Conservation (phyloP, 2,888 invertebrate genomes). For the Stenolophus ochropezus region DNA sequence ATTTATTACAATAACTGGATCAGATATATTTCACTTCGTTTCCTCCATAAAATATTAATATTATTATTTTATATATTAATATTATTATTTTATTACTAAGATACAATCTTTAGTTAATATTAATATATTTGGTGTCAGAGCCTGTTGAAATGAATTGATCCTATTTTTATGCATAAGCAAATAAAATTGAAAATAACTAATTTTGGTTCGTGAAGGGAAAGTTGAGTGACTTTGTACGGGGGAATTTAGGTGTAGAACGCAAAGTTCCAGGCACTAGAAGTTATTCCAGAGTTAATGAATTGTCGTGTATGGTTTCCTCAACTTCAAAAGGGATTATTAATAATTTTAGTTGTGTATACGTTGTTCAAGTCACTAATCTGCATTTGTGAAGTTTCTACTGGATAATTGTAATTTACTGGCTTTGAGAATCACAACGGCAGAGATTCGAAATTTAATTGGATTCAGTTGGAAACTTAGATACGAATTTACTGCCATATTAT, state of each 20-base stretch:
- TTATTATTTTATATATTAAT: too few species aligned
- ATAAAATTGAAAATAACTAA: too few species aligned
- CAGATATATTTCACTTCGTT: neutral
- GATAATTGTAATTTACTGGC: constrained; percentile 35
- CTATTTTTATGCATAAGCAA: too few species aligned
- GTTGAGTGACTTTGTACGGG: neutral
- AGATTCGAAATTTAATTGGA: constrained; percentile 31
- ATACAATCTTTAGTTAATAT: too few species aligned
- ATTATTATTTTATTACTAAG: too few species aligned
- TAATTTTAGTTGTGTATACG: constrained; percentile 32
- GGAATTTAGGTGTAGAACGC: neutral
- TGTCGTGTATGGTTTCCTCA: constrained; percentile 35
- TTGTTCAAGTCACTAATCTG: constrained; percentile 33
- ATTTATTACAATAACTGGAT: constrained; percentile 30
- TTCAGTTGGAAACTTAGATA: constrained; percentile 30
- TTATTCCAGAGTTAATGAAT: constrained; percentile 29
- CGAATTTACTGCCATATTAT: neutral
- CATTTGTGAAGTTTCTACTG: constrained; percentile 35
- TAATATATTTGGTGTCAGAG: too few species aligned
- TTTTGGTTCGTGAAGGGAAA: neutral
- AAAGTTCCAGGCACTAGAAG: constrained; percentile 9
- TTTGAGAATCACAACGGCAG: constrained; percentile 32
- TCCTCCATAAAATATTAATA: neutral
- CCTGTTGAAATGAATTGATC: too few species aligned
- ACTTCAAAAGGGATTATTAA: constrained; percentile 37